A percentile compares a stretch with the other conserved stretches of the same genome.
phyloP scores from a whole-genome alignment of 1,140 invertebrate genomes.

The Drosophila subpulchrella region DNA sequence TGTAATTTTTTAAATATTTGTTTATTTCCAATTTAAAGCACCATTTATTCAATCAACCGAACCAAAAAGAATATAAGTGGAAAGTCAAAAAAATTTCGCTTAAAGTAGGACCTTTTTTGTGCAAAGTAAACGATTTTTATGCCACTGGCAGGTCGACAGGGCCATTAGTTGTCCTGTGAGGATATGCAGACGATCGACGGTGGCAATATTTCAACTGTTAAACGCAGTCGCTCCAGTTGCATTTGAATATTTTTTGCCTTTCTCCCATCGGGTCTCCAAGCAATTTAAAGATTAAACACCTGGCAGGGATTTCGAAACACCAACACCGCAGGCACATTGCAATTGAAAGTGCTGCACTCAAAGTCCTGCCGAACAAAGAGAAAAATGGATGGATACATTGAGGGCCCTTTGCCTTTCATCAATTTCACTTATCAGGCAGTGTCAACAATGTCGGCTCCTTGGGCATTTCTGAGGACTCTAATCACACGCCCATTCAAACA shows the following conservation, averaged over 20 bases:
- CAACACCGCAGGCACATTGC: constrained; percentile 47
- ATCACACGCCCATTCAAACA: constrained; percentile 13
- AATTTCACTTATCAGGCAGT: constrained; percentile 60
- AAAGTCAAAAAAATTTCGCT: background rate
- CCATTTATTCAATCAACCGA: constrained; percentile 5
- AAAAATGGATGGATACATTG: background rate
- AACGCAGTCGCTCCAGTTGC: constrained; percentile 55
- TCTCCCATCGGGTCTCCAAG: constrained; percentile 45
- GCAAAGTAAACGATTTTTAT: constrained; percentile 12
- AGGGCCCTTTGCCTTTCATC: constrained; percentile 40
- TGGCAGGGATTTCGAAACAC: constrained; percentile 36
- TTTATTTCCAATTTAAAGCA: background rate
- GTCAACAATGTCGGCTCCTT: constrained; percentile 12
- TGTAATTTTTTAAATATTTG: too few relatives aligned
- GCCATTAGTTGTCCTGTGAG: constrained; percentile 56
- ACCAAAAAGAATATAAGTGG: background rate
- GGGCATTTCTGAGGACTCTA: constrained; percentile 9
- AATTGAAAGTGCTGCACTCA: constrained; percentile 39
- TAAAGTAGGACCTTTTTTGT: background rate
- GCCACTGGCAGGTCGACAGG: constrained; percentile 40
- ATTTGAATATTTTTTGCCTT: constrained; percentile 65
- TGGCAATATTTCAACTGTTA: constrained; percentile 72
- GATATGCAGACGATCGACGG: constrained; percentile 56
- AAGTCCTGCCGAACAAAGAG: background rate
- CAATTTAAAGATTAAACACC: constrained; percentile 71